phyloP scores from a whole-genome alignment of 2,113 vertebrate genomes.

The Apus apus region DNA sequence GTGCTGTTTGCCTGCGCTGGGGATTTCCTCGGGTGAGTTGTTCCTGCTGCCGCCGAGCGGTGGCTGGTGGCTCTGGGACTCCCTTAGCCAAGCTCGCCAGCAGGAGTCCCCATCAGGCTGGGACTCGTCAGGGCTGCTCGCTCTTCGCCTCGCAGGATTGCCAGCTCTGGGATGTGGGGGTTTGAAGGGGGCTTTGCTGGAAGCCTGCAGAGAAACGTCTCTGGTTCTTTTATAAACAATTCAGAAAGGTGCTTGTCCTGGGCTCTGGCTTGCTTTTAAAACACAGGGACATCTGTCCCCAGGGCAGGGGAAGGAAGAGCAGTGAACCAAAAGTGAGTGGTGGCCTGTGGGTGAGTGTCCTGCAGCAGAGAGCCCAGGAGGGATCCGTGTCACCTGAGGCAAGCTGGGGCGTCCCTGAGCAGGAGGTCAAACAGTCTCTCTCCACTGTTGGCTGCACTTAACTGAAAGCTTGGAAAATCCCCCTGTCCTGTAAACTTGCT shows the following conservation, averaged over 20 bases:
- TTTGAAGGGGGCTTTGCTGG: not conserved
- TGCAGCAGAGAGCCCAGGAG: not conserved
- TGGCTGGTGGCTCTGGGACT: not conserved
- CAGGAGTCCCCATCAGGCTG: accelerated
- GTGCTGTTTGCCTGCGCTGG: not conserved
- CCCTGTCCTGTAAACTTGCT: not conserved
- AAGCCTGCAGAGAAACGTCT: not conserved
- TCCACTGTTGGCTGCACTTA: not conserved
- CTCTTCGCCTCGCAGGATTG: not conserved
- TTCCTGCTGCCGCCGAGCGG: accelerated
- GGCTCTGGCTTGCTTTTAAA: not conserved
- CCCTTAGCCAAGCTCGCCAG: not conserved
- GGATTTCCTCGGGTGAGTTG: not conserved
- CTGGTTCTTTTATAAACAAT: not conserved
- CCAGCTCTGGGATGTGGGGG: accelerated
- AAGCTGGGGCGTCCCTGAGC: not conserved
- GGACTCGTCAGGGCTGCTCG: not conserved
- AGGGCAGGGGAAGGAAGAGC: not conserved
- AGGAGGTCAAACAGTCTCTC: not conserved
- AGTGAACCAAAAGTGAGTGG: not conserved
- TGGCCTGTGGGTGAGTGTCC: not conserved
- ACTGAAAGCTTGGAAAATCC: not conserved
- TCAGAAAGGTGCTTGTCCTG: not conserved
- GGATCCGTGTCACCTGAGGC: not conserved
- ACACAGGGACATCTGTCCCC: not conserved